Conservation (phyloP, 2,113 vertebrate genomes). For the Pituophis catenifer region DNA sequence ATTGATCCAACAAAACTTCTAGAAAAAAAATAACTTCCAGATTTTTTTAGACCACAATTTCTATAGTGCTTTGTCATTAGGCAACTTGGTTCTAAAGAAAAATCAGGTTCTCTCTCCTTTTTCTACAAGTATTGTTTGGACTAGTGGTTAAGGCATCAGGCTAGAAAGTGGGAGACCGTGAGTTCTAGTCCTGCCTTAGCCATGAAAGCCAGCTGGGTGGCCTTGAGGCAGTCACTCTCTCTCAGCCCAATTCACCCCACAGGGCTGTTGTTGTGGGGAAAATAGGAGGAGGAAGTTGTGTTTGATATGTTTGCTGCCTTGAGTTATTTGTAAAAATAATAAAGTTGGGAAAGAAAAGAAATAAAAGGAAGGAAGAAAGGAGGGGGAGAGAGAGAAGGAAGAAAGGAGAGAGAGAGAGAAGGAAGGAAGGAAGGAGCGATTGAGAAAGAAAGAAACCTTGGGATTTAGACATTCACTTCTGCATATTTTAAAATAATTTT, state of each 20-base stretch:
- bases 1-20: neutral
- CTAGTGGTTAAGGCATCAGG: neutral
- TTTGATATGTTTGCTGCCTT: neutral
- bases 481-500: neutral
- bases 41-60: neutral
- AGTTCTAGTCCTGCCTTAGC: neutral
- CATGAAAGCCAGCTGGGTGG: neutral
- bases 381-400: no score
- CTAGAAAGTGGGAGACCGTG: neutral
- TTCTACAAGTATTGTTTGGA: neutral
- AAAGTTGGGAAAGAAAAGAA: neutral
- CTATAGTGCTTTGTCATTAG: neutral
- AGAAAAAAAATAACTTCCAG: neutral
- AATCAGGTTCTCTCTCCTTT: neutral
- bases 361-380: no score
- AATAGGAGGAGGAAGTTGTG: no score
- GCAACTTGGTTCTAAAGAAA: neutral
- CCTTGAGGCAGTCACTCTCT: no score
- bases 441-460: no score
- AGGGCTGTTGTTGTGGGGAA: no score
- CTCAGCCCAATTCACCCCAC: no score
- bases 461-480: neutral
- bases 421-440: no score
- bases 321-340: neutral
- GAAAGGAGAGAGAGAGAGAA: no score